Percentiles rank a stretch among this genome's conserved stretches.
Conservation (phyloP, 2,888 invertebrate species). For the Deilephila porcellus region DNA sequence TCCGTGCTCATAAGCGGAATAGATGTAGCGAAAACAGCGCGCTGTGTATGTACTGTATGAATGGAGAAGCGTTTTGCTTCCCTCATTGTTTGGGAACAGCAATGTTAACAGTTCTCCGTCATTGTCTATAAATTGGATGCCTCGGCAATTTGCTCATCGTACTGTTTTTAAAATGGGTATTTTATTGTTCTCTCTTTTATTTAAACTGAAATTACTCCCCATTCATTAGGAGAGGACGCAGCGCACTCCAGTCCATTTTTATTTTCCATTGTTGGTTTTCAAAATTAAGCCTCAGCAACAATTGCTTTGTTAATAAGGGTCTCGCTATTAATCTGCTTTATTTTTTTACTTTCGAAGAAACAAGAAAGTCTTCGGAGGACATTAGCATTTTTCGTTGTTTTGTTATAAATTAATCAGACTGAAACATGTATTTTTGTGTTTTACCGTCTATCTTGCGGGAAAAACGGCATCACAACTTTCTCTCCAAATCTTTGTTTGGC, state of each 20-base stretch:
- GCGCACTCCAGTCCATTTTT: slow-evolving; percentile 76
- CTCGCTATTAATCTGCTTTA: slow-evolving; percentile 69
- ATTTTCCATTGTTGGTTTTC: slow-evolving; percentile 82
- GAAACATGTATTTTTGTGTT: slow-evolving; percentile 42
- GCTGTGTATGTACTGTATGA: background rate
- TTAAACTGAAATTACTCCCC: slow-evolving; percentile 81
- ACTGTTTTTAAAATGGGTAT: slow-evolving; percentile 76
- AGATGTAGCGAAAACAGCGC: background rate
- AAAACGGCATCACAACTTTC: slow-evolving; percentile 22
- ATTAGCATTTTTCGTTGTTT: slow-evolving; percentile 50
- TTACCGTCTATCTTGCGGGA: slow-evolving; percentile 21
- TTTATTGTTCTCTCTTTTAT: slow-evolving; percentile 81
- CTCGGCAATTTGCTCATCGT: slow-evolving; percentile 74
- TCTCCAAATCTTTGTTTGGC: slow-evolving; percentile 27
- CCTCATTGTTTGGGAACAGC: slow-evolving; percentile 51
- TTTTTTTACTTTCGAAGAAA: slow-evolving; percentile 60
- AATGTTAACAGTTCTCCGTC: slow-evolving; percentile 69
- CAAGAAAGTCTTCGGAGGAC: slow-evolving; percentile 53
- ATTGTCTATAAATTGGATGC: slow-evolving; percentile 75
- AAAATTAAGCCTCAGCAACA: slow-evolving; percentile 79
- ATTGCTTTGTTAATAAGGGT: slow-evolving; percentile 81
- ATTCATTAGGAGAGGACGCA: slow-evolving; percentile 78
- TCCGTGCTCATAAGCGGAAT: background rate
- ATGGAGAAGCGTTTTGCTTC: slow-evolving; percentile 7
- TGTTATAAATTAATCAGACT: slow-evolving; percentile 52